Percentiles rank a stretch among this genome's conserved stretches.
phyloP scores from a whole-genome alignment of 2,888 invertebrate genomes.

The Deroplatys truncata region DNA sequence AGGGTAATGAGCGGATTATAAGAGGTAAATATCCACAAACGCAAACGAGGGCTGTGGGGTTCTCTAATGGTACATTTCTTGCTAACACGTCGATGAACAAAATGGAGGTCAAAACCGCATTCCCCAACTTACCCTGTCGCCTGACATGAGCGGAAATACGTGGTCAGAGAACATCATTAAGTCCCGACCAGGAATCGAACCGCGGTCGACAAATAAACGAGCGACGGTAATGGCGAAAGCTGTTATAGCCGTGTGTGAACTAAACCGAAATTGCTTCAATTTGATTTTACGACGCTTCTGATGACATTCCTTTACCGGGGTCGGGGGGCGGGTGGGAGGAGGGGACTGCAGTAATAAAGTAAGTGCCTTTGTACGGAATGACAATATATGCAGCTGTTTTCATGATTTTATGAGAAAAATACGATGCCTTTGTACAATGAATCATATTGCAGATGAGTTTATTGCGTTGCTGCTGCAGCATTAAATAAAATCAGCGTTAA shows the following conservation, averaged over 20 bases:
- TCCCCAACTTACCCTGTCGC: not conserved
- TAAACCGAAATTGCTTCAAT: not conserved
- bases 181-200: not conserved
- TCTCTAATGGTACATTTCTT: not conserved
- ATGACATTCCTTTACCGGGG: not conserved
- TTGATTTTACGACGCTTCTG: not conserved
- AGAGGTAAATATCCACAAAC: too few relatives aligned
- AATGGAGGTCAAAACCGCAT: not conserved
- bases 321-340: too few relatives aligned
- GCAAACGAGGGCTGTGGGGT: not conserved
- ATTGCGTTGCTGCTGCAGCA: not conserved
- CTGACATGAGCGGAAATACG: not conserved
- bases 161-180: not conserved
- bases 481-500: not conserved
- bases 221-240: not conserved
- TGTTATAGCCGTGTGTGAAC: not conserved
- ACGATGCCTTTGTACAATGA: not conserved
- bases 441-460: not conserved
- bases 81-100: not conserved
- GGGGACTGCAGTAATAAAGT: too few relatives aligned
- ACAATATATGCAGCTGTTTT: not conserved
- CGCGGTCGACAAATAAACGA: not conserved
- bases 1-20: too few relatives aligned
- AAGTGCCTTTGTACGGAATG: too few relatives aligned
- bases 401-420: not conserved